Conservation (phyloP, 2,113 vertebrate species). For the Rhinopithecus roxellana region DNA sequence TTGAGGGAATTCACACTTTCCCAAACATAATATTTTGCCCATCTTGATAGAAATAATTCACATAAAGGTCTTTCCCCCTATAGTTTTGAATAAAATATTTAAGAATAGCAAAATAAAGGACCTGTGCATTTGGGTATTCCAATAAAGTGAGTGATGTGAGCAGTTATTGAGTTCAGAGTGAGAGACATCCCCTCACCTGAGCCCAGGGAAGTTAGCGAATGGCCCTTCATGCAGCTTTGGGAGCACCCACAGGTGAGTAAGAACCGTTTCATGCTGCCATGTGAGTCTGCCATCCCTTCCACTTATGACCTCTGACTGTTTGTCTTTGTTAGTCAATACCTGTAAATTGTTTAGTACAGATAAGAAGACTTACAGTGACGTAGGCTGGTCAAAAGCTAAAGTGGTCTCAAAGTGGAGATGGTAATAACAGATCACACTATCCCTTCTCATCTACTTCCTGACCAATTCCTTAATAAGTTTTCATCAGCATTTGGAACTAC, state of each 20-base stretch:
- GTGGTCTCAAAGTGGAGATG: not conserved
- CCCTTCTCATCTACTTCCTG: not conserved
- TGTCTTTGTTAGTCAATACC: slow-evolving; percentile 11
- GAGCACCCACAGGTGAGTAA: slow-evolving; percentile 14
- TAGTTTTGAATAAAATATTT: not conserved
- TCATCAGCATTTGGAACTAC: not conserved
- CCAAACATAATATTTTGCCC: not conserved
- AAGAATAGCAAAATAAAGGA: not conserved
- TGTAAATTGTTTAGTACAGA: not conserved
- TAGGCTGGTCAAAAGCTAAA: slow-evolving; percentile 17
- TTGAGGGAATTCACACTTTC: not conserved
- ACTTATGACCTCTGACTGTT: not conserved
- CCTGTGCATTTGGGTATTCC: accelerated
- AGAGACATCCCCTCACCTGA: not conserved
- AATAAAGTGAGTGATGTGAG: not conserved
- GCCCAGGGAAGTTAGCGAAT: not conserved
- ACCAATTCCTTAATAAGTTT: not conserved
- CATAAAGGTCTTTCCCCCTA: not conserved
- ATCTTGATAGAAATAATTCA: not conserved
- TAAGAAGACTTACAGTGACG: not conserved
- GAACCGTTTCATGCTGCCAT: not conserved
- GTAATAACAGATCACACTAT: not conserved
- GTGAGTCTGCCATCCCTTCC: not conserved
- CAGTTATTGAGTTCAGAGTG: not conserved
- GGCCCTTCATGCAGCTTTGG: not conserved